These are phyloP conservation scores for Sinocyclocheilus grahami DNA, from an alignment of 2,113 vertebrate species.

Conservation along the genomic window DNA sequence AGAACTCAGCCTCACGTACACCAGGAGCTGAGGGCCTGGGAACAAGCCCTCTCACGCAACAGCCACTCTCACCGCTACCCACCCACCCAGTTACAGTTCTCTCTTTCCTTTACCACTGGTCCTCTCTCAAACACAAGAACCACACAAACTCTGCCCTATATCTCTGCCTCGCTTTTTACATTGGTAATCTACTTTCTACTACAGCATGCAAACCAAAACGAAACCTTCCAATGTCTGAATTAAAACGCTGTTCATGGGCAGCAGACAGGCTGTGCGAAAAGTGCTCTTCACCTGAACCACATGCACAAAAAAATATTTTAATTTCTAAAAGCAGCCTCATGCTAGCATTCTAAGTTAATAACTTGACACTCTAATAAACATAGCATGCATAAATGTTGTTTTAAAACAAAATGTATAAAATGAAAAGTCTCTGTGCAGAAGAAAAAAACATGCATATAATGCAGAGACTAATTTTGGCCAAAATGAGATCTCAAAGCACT, in stretches of 20 bases:
- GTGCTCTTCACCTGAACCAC: not conserved
- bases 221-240: not conserved
- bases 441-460: not conserved
- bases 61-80: not conserved
- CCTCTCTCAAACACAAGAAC: not conserved
- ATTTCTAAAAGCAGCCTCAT: not conserved
- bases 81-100: not conserved
- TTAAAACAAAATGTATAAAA: not conserved
- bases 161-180: not conserved
- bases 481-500: not conserved
- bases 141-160: not conserved
- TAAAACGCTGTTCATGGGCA: not conserved
- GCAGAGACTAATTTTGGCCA: not conserved
- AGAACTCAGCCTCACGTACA: constrained; percentile 4
- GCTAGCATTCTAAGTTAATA: not conserved
- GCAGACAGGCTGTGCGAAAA: not conserved
- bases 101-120: not conserved
- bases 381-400: not conserved
- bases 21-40: constrained; percentile 21
- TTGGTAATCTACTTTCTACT: not conserved
- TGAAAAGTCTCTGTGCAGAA: not conserved
- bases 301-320: not conserved
- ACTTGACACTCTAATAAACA: not conserved
- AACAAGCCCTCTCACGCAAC: constrained; percentile 16
- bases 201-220: not conserved